Base-by-base conservation (phyloP, 1,140 invertebrate species). In the Plectrocnemia conspersa region DNA sequence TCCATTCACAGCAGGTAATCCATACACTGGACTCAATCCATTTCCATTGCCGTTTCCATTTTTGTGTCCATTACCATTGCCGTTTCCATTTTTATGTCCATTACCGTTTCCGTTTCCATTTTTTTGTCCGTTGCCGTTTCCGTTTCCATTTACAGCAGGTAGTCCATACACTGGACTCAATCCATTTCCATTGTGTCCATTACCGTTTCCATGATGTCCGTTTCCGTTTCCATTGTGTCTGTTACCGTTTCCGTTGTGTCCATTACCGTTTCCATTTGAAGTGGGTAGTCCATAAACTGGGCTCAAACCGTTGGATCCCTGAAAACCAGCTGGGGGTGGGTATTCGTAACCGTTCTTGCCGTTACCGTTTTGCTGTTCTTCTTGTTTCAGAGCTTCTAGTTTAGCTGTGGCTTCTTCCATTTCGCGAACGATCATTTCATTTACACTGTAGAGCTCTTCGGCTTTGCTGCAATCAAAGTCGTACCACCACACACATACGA, bases 401-500 rank as follows among this genome's bases (percentile, higher is more conserved):
- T 45, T 56, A 19, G 54, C 54, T 49, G 56, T 54, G 27, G 54
- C 58, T 25, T 56, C 58, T 49, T 60, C 54, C 58, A 60, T 60
- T 18, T 55, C 60, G 21, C 23, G 36, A 2, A 42, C 44, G 13
- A 62, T 29, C 16, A 35, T n/a, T 49, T 62, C 56, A 23, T 62
- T 62, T 1, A 59, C 53, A 49, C 32, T 47, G 48, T 64, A 64
- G 22, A 58, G 54, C 25, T 63, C 35, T 59, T 65, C 59, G 11
- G 68, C 67, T 23, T 63, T 55, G 10, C 64, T 59, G 62, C 78
- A 79, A 47, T 77, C 68, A 9, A 80, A 73, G 54, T 77, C 76
- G 61, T 76, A 73, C 76, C 78, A 79, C 77, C 78, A 79, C 49
- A 75, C 75, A 59, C 78, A 80, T 2, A 75, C 72, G 1, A 79